Evolutionary conservation across 2,113 vertebrate species (phyloP).

Genomic region (Pyrgilauda ruficollis): DNA sequence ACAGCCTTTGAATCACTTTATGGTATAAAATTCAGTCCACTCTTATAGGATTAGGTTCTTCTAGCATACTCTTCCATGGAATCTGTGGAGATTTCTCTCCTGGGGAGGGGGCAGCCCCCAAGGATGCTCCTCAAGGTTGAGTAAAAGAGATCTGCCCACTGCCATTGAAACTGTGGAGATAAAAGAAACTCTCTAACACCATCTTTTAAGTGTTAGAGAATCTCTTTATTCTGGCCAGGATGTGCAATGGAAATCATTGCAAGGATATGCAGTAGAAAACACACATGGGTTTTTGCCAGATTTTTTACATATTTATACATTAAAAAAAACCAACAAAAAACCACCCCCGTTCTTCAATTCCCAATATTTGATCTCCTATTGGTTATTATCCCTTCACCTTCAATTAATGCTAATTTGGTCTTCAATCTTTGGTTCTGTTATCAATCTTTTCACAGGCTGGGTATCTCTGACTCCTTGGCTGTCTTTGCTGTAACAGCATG

Average conservation of each 20-base stretch:
- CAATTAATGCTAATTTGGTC: background rate
- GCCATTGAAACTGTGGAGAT: background rate
- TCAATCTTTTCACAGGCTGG: background rate
- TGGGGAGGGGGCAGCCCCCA: too few relatives aligned
- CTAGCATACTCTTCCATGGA: rapidly evolving
- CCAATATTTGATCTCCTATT: background rate
- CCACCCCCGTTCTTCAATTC: rapidly evolving
- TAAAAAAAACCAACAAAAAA: background rate
- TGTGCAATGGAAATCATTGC: background rate
- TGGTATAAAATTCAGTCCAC: background rate
- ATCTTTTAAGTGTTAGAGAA: background rate
- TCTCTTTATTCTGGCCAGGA: background rate
- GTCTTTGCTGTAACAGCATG: background rate
- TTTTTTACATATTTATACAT: background rate
- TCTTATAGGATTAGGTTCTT: background rate
- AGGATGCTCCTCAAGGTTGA: background rate
- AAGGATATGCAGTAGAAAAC: background rate
- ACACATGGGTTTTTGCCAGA: background rate
- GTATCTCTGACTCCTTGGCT: background rate
- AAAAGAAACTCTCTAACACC: background rate
- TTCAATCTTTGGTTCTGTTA: background rate
- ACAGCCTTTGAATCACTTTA: too few relatives aligned
- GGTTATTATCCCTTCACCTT: background rate
- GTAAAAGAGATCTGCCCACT: background rate
- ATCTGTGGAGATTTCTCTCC: background rate